These are phyloP conservation scores for Pempheris klunzingeri DNA, from an alignment of 2,797 vertebrate genomes.

Conservation along the genomic window DNA sequence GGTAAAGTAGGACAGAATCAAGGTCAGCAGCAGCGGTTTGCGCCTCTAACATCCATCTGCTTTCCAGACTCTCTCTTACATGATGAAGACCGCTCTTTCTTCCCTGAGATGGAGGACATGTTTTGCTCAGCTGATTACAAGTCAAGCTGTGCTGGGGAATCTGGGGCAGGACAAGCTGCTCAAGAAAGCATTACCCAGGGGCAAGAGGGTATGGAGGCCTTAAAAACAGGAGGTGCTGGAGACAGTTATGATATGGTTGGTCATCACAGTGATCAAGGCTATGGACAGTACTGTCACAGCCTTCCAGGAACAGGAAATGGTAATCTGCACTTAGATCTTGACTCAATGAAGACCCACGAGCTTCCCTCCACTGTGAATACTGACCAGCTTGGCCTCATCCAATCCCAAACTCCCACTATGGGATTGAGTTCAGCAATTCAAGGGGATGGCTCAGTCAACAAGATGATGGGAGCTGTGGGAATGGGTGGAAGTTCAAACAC, in stretches of 20 bases:
- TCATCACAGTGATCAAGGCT: constrained; percentile 82
- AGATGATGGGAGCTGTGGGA: constrained; percentile 78
- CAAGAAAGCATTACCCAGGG: constrained; percentile 79
- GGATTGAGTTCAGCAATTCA: constrained; percentile 72
- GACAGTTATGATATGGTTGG: constrained; percentile 86
- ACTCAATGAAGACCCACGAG: constrained; percentile 89
- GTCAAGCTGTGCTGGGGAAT: constrained; percentile 79
- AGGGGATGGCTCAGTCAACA: constrained; percentile 76
- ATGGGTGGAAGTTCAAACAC: constrained; percentile 66
- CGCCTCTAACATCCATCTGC: constrained; percentile 92
- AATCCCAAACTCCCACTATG: constrained; percentile 83
- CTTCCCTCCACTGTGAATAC: constrained; percentile 93
- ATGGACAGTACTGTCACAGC: constrained; percentile 83
- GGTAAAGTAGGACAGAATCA: constrained; percentile 79
- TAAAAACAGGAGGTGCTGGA: constrained; percentile 73
- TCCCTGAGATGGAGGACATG: constrained; percentile 96
- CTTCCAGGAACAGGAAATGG: constrained; percentile 78
- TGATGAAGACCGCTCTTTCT: constrained; percentile 94
- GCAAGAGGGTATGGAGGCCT: constrained; percentile 79
- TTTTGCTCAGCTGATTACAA: constrained; percentile 93
- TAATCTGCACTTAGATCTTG: constrained; percentile 87
- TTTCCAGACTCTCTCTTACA: constrained; percentile 93
- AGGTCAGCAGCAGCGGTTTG: constrained; percentile 86
- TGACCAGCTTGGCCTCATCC: constrained; percentile 92
- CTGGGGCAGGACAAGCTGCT: constrained; percentile 74